Base-by-base conservation (phyloP, 1,140 invertebrate genomes). In the Drosophila bocqueti region DNA sequence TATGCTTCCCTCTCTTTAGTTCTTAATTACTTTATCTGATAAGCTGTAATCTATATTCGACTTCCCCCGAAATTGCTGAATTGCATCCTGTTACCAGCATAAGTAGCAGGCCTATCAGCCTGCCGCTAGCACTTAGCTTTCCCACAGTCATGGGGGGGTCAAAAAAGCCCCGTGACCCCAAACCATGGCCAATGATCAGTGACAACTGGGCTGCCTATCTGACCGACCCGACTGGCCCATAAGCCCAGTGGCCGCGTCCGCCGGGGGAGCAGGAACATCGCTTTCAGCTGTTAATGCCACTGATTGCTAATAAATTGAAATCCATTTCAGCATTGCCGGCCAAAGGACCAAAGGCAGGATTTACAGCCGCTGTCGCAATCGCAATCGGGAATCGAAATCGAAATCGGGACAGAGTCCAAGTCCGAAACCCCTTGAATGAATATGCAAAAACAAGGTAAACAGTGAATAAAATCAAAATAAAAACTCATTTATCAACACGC, bases 381-480 rank as follows among this genome's bases (percentile, higher is more conserved):
- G 24, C 2, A 49, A 62, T 11, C 11, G 1, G 1, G 34, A 66
- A 16, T 40, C 34, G 5, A 15, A 42, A 26, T 36, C 46, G n/a
- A 2, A 49, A 61, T 62, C 65, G 18, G 26, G n/a, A 15, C 31
- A 57, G n/a, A 46, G 34, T 10, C 60, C 0, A 45, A 43, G 29
- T 21, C 18, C 24, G 15, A 49, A 31, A 24, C 47, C 42, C 52
- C 46, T 26, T 54, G 42, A 76, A 76, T 77, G 59, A 72, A 69
- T 74, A 86, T 85, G 79, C 79, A 75, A 65, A 87, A 89, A 66
- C 65, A 74, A 72, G 77, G 80, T 79, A 83, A 86, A 79, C 80
- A 89, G 79, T 87, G 69, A 83, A 83, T 87, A 79, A 86, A 86
- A 83, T 87, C 84, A 89, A 87, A 87, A 89, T 89, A 83, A 89